Percentiles rank a stretch among this genome's conserved stretches.
phyloP scores from a whole-genome alignment of 2,113 vertebrate genomes.

The Hirundichthys speculiger region DNA sequence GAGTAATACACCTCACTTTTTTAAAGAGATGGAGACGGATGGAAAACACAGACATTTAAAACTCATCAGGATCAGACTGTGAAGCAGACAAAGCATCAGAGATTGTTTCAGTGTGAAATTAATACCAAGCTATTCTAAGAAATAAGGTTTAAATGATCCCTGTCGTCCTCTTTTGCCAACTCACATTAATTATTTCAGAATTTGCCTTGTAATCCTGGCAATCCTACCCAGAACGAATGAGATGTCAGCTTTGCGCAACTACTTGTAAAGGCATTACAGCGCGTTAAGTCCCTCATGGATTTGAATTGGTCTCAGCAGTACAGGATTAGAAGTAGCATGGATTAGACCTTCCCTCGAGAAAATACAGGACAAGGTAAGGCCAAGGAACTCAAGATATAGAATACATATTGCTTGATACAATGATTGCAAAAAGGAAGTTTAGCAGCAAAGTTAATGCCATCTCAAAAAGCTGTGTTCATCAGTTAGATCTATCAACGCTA shows the following conservation, averaged over 20 bases:
- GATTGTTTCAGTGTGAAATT: slow-evolving; percentile 43
- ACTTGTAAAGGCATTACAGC: slow-evolving; percentile 82
- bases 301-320: slow-evolving; percentile 80
- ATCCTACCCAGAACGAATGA: slow-evolving; percentile 84
- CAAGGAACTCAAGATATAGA: slow-evolving; percentile 45
- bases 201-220: slow-evolving; percentile 83
- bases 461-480: no score
- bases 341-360: slow-evolving; percentile 80
- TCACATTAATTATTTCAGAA: slow-evolving; percentile 86
- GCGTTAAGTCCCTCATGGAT: slow-evolving; percentile 82
- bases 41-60: neutral
- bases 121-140: slow-evolving; percentile 25
- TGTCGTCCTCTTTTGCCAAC: slow-evolving; percentile 54
- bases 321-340: slow-evolving; percentile 85
- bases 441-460: neutral
- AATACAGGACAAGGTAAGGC: slow-evolving; percentile 41
- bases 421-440: slow-evolving; percentile 1
- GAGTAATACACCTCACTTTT: no score
- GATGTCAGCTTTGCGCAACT: slow-evolving; percentile 83
- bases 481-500: neutral
- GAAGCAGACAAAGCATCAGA: slow-evolving; percentile 25
- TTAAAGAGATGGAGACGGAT: neutral
- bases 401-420: slow-evolving; percentile 26
- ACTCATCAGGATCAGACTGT: neutral
- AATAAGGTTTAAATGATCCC: slow-evolving; percentile 26